Conservation (phyloP, 2,113 vertebrate species). For the Actenoides lindsayi region DNA sequence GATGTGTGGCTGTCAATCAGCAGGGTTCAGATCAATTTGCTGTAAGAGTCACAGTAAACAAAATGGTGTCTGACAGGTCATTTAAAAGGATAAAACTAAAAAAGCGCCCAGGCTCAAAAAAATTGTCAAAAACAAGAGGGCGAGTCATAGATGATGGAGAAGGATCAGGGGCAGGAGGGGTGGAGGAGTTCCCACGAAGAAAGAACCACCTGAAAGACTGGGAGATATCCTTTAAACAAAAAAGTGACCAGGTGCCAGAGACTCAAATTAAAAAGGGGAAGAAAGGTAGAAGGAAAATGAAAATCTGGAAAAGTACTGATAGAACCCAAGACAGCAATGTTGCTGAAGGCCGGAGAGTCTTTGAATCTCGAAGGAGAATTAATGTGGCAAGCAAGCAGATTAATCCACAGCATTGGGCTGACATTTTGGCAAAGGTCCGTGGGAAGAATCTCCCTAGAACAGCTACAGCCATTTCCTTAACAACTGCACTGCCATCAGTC, state of each 20-base stretch:
- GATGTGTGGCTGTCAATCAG: slow-evolving; percentile 86
- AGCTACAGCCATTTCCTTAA: neutral
- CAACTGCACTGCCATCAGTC: neutral
- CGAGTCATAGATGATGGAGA: slow-evolving; percentile 70
- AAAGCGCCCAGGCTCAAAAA: slow-evolving; percentile 75
- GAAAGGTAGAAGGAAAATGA: slow-evolving; percentile 70
- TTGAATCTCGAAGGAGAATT: slow-evolving; percentile 79
- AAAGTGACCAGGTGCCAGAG: neutral
- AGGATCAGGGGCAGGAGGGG: slow-evolving; percentile 75
- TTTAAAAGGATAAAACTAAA: slow-evolving; percentile 70
- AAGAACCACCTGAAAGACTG: slow-evolving; percentile 31
- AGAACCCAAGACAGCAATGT: slow-evolving; percentile 52
- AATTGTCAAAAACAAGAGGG: slow-evolving; percentile 67
- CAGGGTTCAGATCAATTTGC: slow-evolving; percentile 81
- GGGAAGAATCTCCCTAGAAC: slow-evolving; percentile 73
- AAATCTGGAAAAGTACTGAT: slow-evolving; percentile 66
- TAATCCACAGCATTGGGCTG: slow-evolving; percentile 88
- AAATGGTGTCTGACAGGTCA: slow-evolving; percentile 61
- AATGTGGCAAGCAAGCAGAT: slow-evolving; percentile 85
- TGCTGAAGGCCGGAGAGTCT: slow-evolving; percentile 74
- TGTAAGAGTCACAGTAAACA: slow-evolving; percentile 75
- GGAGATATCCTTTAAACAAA: slow-evolving; percentile 39
- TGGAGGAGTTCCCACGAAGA: slow-evolving; percentile 9
- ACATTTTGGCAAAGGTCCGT: slow-evolving; percentile 89
- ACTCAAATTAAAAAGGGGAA: slow-evolving; percentile 38